Conservation (phyloP, 2,113 vertebrate species). For the Halichoeres trimaculatus region DNA sequence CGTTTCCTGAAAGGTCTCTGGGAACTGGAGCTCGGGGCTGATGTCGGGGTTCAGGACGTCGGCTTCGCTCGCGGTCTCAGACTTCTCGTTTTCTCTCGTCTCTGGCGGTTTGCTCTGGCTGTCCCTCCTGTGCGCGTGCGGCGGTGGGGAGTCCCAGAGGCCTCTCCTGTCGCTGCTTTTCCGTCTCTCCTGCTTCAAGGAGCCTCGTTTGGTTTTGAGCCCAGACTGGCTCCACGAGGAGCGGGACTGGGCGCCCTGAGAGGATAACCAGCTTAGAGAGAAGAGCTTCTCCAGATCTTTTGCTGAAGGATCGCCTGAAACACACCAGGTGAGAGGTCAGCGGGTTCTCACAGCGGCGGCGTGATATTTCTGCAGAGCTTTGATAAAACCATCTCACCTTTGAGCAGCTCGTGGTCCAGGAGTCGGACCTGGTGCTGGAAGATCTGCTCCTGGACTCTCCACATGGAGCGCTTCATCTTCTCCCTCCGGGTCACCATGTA, state of each 20-base stretch:
- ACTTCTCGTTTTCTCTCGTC: slow-evolving; percentile 34
- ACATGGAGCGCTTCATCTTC: slow-evolving; percentile 96
- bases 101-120: slow-evolving; percentile 23
- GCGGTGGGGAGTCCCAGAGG: slow-evolving; percentile 68
- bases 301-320: slow-evolving; percentile 54
- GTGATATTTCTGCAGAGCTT: no score
- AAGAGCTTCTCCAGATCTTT: slow-evolving; percentile 82
- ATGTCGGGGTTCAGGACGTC: slow-evolving; percentile 41
- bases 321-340: not conserved
- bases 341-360: no score
- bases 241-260: slow-evolving; percentile 82
- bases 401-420: slow-evolving; percentile 88
- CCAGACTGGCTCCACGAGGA: slow-evolving; percentile 84
- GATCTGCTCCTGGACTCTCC: slow-evolving; percentile 96
- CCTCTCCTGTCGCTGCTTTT: slow-evolving; percentile 71
- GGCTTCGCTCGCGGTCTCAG: rapidly evolving
- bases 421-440: slow-evolving; percentile 91
- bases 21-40: not conserved
- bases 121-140: slow-evolving; percentile 43
- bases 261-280: slow-evolving; percentile 82
- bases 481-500: slow-evolving; percentile 99
- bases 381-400: slow-evolving; percentile 81
- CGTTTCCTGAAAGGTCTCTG: slow-evolving; percentile 31
- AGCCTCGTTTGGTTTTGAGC: slow-evolving; percentile 47
- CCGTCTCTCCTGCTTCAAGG: slow-evolving; percentile 76